phyloP scores from a whole-genome alignment of 2,888 invertebrate genomes.

The Protodeltote pygarga region DNA sequence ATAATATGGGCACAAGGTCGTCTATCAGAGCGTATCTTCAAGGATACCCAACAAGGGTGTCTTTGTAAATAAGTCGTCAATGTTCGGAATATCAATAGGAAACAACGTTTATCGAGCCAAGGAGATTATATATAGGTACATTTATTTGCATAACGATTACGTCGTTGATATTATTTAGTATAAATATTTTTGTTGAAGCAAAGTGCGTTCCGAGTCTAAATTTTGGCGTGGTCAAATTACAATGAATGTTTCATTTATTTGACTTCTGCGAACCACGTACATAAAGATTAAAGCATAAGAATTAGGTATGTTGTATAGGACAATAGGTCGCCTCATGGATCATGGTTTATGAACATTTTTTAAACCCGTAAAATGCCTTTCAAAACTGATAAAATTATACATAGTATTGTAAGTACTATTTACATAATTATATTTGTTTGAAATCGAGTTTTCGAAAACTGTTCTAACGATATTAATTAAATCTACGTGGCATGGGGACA shows the following conservation, averaged over 20 bases:
- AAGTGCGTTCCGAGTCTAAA: slow-evolving; percentile 7
- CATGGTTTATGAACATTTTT: slow-evolving; percentile 12
- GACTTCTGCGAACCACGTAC: slow-evolving; percentile 39
- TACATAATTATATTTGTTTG: no score
- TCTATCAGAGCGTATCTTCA: slow-evolving; percentile 23
- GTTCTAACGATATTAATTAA: slow-evolving; percentile 7
- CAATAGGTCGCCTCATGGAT: slow-evolving; percentile 27
- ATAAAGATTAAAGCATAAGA: slow-evolving; percentile 32
- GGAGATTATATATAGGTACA: slow-evolving; percentile 38
- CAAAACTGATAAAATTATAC: neutral
- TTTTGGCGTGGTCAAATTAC: slow-evolving; percentile 29
- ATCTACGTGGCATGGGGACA: no score
- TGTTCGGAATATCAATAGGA: slow-evolving; percentile 35
- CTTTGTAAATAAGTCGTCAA: slow-evolving; percentile 34
- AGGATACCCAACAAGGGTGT: slow-evolving; percentile 30
- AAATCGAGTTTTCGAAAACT: no score
- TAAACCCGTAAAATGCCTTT: slow-evolving; percentile 3
- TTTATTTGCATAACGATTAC: slow-evolving; percentile 34
- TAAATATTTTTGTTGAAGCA: slow-evolving; percentile 2
- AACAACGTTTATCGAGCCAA: slow-evolving; percentile 38
- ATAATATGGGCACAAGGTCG: slow-evolving; percentile 44
- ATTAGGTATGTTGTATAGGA: slow-evolving; percentile 9
- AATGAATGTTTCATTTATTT: slow-evolving; percentile 39
- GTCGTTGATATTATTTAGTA: neutral
- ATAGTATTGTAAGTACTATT: no score